Evolutionary conservation across 2,888 invertebrate genomes (phyloP).

Genomic region (Rhagium mordax): DNA sequence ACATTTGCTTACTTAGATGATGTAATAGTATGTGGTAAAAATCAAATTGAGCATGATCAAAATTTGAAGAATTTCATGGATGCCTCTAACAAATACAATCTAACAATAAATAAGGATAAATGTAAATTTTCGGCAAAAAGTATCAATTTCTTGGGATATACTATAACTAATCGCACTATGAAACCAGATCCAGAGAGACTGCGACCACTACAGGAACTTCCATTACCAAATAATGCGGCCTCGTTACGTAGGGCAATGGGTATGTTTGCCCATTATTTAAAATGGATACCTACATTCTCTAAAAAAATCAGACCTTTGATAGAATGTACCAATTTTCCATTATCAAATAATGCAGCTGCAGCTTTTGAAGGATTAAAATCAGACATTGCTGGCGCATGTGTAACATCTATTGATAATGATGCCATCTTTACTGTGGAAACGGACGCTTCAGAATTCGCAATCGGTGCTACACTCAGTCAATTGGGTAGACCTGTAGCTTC

Average conservation of each 20-base stretch:
- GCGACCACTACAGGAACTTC: background rate
- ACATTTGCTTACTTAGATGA: constrained; percentile 22
- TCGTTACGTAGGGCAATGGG: background rate
- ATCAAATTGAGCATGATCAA: constrained; percentile 14
- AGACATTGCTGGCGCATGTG: background rate
- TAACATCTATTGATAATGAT: background rate
- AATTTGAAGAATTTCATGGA: background rate
- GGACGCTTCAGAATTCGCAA: background rate
- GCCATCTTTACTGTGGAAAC: background rate
- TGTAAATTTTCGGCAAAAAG: background rate
- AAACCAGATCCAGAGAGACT: background rate
- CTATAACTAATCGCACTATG: background rate
- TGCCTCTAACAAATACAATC: constrained; percentile 11
- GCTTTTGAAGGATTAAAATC: background rate
- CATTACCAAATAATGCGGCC: background rate
- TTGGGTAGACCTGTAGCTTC: background rate
- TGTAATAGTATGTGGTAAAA: constrained; percentile 20
- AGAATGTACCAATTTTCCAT: background rate
- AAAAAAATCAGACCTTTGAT: background rate
- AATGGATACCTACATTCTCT: background rate
- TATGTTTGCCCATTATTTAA: background rate
- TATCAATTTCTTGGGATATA: background rate
- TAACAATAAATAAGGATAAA: constrained; percentile 12
- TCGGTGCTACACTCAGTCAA: constrained; percentile 23
- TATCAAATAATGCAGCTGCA: too few species aligned